Conservation (phyloP, 2,888 invertebrate genomes). For the Orthosia cruda region DNA sequence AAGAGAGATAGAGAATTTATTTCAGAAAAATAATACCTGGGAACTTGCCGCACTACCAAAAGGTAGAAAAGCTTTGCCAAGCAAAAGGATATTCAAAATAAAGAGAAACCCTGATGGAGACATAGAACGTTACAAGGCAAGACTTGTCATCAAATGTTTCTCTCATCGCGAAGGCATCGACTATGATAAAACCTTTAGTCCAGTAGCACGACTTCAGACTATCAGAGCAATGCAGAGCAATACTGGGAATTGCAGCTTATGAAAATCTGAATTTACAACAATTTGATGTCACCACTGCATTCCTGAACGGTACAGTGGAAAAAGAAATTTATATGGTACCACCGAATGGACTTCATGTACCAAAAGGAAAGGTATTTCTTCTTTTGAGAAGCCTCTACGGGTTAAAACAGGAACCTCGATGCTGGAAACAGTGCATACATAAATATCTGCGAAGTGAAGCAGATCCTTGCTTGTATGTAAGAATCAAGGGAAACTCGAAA, state of each 20-base stretch:
- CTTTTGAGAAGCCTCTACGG: neutral
- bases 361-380: neutral
- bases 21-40: slow-evolving; percentile 2
- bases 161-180: neutral
- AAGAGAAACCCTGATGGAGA: neutral
- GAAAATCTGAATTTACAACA: too few relatives aligned
- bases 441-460: neutral
- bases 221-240: neutral
- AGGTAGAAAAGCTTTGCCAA: neutral
- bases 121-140: neutral
- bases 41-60: neutral
- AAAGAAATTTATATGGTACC: too few relatives aligned
- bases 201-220: neutral
- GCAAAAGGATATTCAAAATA: neutral
- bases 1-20: neutral
- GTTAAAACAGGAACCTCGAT: neutral
- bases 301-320: too few relatives aligned
- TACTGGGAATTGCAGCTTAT: neutral
- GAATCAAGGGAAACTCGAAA: neutral
- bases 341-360: neutral
- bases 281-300: too few relatives aligned
- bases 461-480: neutral
- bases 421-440: neutral
- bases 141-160: neutral
- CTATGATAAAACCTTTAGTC: neutral